Evolutionary conservation across 2,113 vertebrate genomes (phyloP).

Genomic region (Syngnathus floridae): DNA sequence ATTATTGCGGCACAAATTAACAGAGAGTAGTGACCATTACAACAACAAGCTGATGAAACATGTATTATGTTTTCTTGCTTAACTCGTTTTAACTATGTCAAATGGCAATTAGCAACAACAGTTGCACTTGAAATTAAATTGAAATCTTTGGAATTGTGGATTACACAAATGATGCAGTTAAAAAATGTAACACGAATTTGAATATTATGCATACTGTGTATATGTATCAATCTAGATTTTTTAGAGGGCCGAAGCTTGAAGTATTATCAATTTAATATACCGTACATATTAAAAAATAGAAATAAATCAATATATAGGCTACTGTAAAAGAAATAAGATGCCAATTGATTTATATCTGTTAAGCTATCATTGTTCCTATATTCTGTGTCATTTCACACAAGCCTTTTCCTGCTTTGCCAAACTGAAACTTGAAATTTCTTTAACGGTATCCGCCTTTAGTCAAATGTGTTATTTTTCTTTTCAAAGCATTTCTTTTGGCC

Average conservation of each 20-base stretch:
- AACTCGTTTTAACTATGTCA: conserved; percentile 64
- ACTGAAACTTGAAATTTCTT: neutral
- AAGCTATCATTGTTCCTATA: neutral
- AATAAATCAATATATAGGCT: neutral
- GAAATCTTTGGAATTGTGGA: conserved; percentile 17
- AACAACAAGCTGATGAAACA: conserved; percentile 72
- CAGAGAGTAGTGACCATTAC: conserved; percentile 69
- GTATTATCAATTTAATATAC: neutral
- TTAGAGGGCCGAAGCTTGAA: neutral
- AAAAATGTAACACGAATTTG: neutral
- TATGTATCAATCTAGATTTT: neutral
- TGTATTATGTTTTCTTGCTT: conserved; percentile 66
- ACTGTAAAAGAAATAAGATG: neutral
- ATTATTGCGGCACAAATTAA: conserved; percentile 73
- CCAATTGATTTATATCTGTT: neutral
- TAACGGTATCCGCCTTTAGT: neutral
- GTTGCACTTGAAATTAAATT: conserved; percentile 32
- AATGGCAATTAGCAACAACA: conserved; percentile 59
- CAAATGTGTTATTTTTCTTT: conserved; percentile 12
- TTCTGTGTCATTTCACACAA: neutral
- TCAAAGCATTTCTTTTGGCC: conserved; percentile 11
- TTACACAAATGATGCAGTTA: neutral
- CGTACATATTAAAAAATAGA: neutral
- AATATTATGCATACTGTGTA: neutral
- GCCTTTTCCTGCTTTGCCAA: neutral